A percentile compares a stretch with the other conserved stretches of the same genome.
These are phyloP conservation scores for Amiota minor DNA, from an alignment of 2,888 invertebrate species.

Conservation along the genomic window DNA sequence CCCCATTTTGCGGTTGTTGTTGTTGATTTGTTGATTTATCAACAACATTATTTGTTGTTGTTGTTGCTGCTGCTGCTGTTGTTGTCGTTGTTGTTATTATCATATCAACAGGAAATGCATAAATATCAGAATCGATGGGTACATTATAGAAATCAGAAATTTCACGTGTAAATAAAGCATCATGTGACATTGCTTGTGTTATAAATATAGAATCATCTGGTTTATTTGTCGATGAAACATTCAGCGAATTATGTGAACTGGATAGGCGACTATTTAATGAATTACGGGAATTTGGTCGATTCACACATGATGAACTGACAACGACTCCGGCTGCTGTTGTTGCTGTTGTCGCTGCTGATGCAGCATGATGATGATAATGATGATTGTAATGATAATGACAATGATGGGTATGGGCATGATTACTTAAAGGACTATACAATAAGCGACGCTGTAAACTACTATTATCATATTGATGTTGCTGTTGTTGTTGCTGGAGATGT, in stretches of 20 bases:
- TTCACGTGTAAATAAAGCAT: constrained; percentile 84
- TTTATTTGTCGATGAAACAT: constrained; percentile 81
- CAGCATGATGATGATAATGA: constrained; percentile 47
- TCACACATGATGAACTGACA: constrained; percentile 62
- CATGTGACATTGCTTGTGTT: constrained; percentile 91
- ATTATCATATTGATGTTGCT: constrained; percentile 49
- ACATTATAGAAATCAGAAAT: constrained; percentile 91
- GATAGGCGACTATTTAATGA: constrained; percentile 86
- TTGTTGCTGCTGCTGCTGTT: constrained; percentile 64
- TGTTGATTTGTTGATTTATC: constrained; percentile 26
- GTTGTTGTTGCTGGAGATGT: constrained; percentile 45
- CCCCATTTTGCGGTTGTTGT: constrained; percentile 72
- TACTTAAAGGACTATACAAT: constrained; percentile 71
- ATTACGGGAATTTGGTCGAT: constrained; percentile 83
- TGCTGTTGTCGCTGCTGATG: background rate
- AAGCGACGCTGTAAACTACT: constrained; percentile 65
- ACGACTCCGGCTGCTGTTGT: background rate
- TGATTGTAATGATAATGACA: constrained; percentile 64
- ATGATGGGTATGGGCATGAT: constrained; percentile 60
- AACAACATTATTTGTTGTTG: constrained; percentile 70
- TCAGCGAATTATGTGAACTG: constrained; percentile 88
- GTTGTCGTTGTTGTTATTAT: constrained; percentile 73
- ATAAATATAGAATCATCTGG: constrained; percentile 90
- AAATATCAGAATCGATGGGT: constrained; percentile 90
- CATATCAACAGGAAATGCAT: constrained; percentile 89